A percentile compares a stretch with the other conserved stretches of the same genome.
These are phyloP conservation scores for Opisthocomus hoazin DNA, from an alignment of 2,113 vertebrate genomes.

Conservation along the genomic window DNA sequence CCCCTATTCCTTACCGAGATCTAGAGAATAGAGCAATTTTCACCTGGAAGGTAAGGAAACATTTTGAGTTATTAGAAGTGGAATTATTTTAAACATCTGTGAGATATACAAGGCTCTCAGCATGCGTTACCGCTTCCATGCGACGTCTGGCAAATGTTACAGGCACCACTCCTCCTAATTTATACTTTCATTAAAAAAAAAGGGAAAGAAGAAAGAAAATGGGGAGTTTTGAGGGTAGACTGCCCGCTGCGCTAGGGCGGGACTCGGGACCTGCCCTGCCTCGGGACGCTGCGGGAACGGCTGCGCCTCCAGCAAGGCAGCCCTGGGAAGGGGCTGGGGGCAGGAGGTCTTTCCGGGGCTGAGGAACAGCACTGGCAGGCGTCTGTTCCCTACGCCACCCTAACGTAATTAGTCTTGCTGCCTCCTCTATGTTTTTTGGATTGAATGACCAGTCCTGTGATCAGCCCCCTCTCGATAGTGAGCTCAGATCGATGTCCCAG, in stretches of 20 bases:
- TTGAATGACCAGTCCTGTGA: background rate
- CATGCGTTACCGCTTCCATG: background rate
- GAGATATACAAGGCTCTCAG: conserved; percentile 2
- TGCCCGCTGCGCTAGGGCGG: fast-evolving
- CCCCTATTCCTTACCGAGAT: background rate
- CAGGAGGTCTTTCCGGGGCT: background rate
- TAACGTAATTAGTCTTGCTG: background rate
- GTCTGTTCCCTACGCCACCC: background rate
- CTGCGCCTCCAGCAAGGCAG: background rate
- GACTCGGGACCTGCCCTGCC: background rate
- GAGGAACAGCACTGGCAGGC: background rate
- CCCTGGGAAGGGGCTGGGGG: background rate
- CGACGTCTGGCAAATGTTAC: background rate
- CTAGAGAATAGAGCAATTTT: background rate
- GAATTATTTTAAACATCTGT: conserved; percentile 22
- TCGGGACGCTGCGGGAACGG: background rate
- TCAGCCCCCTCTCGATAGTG: background rate
- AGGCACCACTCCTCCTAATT: background rate
- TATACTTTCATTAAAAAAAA: background rate
- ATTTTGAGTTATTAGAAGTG: background rate
- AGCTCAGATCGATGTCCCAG: background rate
- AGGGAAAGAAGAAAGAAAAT: background rate
- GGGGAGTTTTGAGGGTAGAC: background rate
- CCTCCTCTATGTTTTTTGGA: background rate
- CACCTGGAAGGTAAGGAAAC: conserved; percentile 1